Percentiles rank a stretch among this genome's conserved stretches.
phyloP scores from a whole-genome alignment of 1,140 invertebrate species.

The Chrysoperla carnea region DNA sequence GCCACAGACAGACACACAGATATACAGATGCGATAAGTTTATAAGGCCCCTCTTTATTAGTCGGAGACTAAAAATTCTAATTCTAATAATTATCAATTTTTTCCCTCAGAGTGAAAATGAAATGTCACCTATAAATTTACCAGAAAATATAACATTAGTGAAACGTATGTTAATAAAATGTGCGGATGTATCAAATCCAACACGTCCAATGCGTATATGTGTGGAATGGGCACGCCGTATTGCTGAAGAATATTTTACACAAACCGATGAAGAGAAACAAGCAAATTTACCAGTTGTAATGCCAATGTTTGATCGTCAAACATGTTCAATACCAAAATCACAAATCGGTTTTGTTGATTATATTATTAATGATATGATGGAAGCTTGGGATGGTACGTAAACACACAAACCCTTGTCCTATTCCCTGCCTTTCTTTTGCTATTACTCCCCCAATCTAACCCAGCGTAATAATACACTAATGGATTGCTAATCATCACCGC shows the following conservation, averaged over 20 bases:
- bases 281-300: constrained; percentile 79
- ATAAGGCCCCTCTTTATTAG: no score
- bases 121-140: constrained; percentile 25
- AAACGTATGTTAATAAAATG: constrained; percentile 96
- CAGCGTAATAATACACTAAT: no score
- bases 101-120: neutral
- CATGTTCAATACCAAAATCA: constrained; percentile 89
- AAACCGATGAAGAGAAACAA: constrained; percentile 86
- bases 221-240: constrained; percentile 82
- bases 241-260: constrained; percentile 81
- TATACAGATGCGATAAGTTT: no score
- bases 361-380: constrained; percentile 94
- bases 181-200: constrained; percentile 90
- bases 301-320: constrained; percentile 86
- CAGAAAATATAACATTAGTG: constrained; percentile 67
- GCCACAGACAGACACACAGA: no score
- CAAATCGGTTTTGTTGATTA: constrained; percentile 94
- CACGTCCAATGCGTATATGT: constrained; percentile 64
- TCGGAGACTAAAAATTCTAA: no score
- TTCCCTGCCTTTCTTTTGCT: constrained; percentile 4
- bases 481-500: no score
- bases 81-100: no score
- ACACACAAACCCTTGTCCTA: no score
- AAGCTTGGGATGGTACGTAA: constrained; percentile 81
- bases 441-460: constrained; percentile 2